phyloP scores from a whole-genome alignment of 2,888 invertebrate genomes.

The Sphinx pinastri region DNA sequence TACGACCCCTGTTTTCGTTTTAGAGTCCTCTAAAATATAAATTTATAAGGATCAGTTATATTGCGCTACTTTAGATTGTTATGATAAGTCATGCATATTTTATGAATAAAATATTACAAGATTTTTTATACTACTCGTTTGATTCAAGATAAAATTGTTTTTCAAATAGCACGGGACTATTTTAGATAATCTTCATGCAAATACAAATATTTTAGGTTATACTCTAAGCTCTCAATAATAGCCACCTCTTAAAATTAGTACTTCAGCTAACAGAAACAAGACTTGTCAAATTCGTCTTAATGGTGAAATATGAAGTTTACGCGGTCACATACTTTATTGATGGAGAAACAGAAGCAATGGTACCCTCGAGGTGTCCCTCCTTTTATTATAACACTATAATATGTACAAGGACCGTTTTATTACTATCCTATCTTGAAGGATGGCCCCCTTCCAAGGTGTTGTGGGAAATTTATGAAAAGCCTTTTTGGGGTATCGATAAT shows the following conservation, averaged over 20 bases:
- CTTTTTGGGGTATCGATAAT: constrained; percentile 52
- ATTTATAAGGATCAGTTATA: constrained; percentile 52
- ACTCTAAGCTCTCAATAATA: neutral
- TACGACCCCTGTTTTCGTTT: constrained; percentile 62
- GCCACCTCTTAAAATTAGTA: neutral
- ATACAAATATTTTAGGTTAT: neutral
- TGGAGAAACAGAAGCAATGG: constrained; percentile 73
- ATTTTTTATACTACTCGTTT: too few species aligned
- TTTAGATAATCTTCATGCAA: neutral
- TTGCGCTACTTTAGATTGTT: constrained; percentile 28
- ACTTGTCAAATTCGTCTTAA: neutral
- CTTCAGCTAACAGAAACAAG: neutral
- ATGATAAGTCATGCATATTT: neutral
- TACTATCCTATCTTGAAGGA: constrained; percentile 70
- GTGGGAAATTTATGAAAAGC: constrained; percentile 67
- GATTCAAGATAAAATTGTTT: too few species aligned
- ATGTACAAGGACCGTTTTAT: constrained; percentile 75
- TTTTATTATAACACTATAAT: constrained; percentile 72
- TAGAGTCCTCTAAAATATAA: constrained; percentile 62
- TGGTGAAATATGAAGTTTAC: constrained; percentile 30
- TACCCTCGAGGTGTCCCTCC: constrained; percentile 67
- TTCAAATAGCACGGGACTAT: neutral
- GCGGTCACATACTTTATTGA: constrained; percentile 68
- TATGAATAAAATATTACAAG: neutral
- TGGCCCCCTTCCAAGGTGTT: constrained; percentile 59